A percentile compares a stretch with the other conserved stretches of the same genome.
Conservation (phyloP, 2,888 invertebrate genomes). For the Phaonia tiefii region DNA sequence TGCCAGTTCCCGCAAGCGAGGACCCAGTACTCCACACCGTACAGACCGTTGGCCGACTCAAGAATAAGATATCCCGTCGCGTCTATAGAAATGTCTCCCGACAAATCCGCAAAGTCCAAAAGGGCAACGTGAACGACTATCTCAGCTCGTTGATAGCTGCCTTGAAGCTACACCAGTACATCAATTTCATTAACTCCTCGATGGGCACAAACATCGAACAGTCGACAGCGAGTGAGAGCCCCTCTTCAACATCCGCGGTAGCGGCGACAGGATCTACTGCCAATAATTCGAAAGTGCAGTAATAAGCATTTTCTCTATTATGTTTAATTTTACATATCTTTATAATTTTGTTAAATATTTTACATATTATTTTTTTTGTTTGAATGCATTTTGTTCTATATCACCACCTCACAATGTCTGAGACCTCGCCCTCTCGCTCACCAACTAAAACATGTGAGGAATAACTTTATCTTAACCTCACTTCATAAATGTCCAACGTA, state of each 20-base stretch:
- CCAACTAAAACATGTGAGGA: too few relatives aligned
- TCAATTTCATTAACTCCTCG: conserved; percentile 80
- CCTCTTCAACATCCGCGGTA: conserved; percentile 21
- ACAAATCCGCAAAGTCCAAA: conserved; percentile 82
- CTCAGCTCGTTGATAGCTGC: conserved; percentile 81
- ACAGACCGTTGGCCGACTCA: conserved; percentile 87
- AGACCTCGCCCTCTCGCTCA: not conserved
- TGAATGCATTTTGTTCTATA: conserved; percentile 34
- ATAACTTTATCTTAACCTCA: too few relatives aligned
- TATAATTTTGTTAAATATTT: conserved; percentile 23
- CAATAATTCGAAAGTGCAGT: conserved; percentile 22
- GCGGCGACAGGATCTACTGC: conserved; percentile 3
- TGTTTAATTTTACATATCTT: not conserved
- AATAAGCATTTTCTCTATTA: conserved; percentile 32
- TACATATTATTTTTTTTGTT: conserved; percentile 20
- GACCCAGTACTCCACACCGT: conserved; percentile 87
- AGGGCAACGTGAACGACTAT: conserved; percentile 81
- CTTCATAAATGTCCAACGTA: too few relatives aligned
- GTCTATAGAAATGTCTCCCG: conserved; percentile 85
- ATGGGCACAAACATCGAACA: conserved; percentile 79
- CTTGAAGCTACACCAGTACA: conserved; percentile 81
- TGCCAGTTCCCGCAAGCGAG: conserved; percentile 82
- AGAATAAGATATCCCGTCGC: conserved; percentile 86
- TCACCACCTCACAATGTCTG: not conserved
- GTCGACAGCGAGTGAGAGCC: conserved; percentile 69